phyloP scores from a whole-genome alignment of 1,140 invertebrate species.

The Drosophila kepulauana region DNA sequence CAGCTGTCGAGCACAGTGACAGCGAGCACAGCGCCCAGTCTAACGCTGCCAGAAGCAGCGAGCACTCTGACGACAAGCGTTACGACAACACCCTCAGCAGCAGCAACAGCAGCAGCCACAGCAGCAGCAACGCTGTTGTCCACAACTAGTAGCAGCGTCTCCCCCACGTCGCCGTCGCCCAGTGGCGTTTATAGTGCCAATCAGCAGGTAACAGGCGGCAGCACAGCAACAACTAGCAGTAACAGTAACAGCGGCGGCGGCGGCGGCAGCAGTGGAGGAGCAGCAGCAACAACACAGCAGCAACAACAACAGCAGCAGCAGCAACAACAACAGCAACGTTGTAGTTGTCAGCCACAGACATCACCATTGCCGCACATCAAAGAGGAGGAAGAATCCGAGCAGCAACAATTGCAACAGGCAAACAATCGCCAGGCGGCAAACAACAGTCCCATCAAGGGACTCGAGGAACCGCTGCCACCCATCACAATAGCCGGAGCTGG shows the following conservation, averaged over 20 bases:
- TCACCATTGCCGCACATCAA: conserved; percentile 87
- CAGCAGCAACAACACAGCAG: conserved; percentile 15
- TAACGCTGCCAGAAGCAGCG: conserved; percentile 23
- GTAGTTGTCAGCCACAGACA: conserved; percentile 79
- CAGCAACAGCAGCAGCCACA: conserved; percentile 4
- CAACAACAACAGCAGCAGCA: conserved; percentile 52
- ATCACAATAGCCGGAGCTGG: conserved; percentile 65
- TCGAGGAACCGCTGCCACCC: conserved; percentile 46
- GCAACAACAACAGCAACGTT: conserved; percentile 82
- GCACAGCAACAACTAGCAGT: conserved; percentile 61
- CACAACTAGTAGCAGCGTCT: conserved; percentile 17
- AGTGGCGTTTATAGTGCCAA: conserved; percentile 40
- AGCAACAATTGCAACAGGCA: conserved; percentile 82
- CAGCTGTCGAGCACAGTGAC: conserved; percentile 55
- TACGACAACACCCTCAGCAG: conserved; percentile 9
- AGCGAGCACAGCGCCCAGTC: conserved; percentile 44
- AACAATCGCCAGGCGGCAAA: conserved; percentile 53
- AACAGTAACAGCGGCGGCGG: conserved; percentile 71
- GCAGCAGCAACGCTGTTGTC: conserved; percentile 25
- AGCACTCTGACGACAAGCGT: conserved; percentile 21
- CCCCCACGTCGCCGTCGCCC: conserved; percentile 43
- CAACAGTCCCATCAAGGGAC: conserved; percentile 19
- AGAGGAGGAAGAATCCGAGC: conserved; percentile 87
- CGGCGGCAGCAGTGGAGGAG: conserved; percentile 2
- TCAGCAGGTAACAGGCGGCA: conserved; percentile 50